Conservation (phyloP, 2,113 vertebrate genomes). For the Halichoerus grypus region DNA sequence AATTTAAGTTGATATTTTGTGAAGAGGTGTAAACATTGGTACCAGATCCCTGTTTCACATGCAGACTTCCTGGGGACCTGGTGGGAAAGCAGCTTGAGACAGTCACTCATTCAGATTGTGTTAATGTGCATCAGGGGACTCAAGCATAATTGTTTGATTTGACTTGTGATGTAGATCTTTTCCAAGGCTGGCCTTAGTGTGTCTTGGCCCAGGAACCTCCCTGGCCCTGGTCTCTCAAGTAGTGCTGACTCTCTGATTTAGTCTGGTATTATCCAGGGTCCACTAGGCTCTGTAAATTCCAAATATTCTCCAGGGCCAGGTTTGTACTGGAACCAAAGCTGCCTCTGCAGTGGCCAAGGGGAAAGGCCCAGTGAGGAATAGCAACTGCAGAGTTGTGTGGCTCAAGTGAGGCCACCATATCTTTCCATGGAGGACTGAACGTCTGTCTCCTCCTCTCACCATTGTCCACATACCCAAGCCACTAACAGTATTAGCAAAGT, state of each 20-base stretch:
- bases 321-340: neutral
- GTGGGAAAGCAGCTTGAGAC: neutral
- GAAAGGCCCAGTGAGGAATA: neutral
- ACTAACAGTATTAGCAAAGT: neutral
- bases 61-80: neutral
- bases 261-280: neutral
- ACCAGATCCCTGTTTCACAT: slow-evolving; percentile 10
- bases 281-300: neutral
- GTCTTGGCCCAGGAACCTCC: neutral
- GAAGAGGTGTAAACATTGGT: neutral
- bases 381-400: neutral
- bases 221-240: neutral
- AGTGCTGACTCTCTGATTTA: neutral
- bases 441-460: neutral
- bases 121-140: neutral
- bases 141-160: neutral
- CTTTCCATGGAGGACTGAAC: neutral
- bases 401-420: neutral
- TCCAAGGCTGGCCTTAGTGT: neutral
- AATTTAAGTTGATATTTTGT: slow-evolving; percentile 56
- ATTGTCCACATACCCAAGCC: neutral
- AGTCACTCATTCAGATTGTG: neutral
- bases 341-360: neutral
- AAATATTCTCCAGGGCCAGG: neutral
- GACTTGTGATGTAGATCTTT: neutral